Evolutionary conservation across 2,888 invertebrate species (phyloP), one percentile per base, ranked within the genome.

Genomic region (Pseudococcus viburni): DNA sequence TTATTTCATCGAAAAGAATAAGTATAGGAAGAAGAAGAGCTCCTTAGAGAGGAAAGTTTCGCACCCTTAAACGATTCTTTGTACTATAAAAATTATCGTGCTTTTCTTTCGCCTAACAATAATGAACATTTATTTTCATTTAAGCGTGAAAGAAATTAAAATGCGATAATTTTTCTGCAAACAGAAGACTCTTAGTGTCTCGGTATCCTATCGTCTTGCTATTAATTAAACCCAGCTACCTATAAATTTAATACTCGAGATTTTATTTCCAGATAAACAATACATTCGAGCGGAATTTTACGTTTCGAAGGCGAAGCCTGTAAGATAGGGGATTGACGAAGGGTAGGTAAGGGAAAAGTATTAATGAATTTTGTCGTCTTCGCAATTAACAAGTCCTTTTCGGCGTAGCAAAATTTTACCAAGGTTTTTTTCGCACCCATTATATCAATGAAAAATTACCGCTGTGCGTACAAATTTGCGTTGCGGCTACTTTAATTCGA

Each of bases 191-290:
- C 26, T 33, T 55, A 46, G 46, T 11, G 11, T 33, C 68, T 73
- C 12, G 15, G 68, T 73, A 73, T 73, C 68, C 68, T 73, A 73
- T 73, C 68, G 68, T 73, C 26, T 33, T 26, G 68, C 68, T 33
- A 73, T 73, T 73, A 73, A 73, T 73, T 73, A 73, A 73, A 73
- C 68, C 9, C 26, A 5, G 33, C 68, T 73, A 73, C 68, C 68
- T 73, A 73, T 73, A 73, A 73, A 73, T 73, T 73, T 73, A 73
- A 73, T 73, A 33, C 68, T 73, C 68, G 68, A 73, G 68, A 73
- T 73, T 73, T 73, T 73, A 73, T 73, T 26, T 73, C 12, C 11
- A 73, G 33, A 73, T 73, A 73, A 73, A 73, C 68, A 73, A 73
- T 73, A 73, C 12, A 9, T 19, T 33, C 26, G 26, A 6, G n/a